A percentile compares a stretch with the other conserved stretches of the same genome.
These are phyloP conservation scores for Paratrypauchen microcephalus DNA, from an alignment of 2,797 vertebrate species.

Conservation along the genomic window DNA sequence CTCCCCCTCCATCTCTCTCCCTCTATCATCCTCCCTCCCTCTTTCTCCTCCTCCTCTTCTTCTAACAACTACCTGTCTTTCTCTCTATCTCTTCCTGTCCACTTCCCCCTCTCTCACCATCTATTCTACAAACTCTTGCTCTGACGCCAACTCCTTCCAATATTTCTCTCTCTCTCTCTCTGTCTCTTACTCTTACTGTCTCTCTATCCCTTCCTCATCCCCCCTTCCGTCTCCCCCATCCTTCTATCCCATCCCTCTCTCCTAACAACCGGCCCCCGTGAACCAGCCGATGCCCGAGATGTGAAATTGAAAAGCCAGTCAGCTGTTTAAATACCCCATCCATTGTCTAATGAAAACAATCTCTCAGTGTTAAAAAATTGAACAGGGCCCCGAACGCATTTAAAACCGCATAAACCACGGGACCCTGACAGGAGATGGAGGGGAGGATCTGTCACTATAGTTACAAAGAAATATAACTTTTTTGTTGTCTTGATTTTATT, in stretches of 20 bases:
- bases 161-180: constrained; percentile 8
- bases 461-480: constrained; percentile 10
- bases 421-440: constrained; percentile 53
- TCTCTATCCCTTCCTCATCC: background rate
- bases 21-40: background rate
- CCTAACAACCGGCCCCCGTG: constrained; percentile 24
- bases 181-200: background rate
- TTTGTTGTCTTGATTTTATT: background rate
- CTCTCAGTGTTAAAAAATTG: constrained; percentile 71
- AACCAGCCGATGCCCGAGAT: constrained; percentile 55
- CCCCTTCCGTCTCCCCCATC: too few species aligned
- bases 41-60: background rate
- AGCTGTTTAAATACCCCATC: constrained; percentile 77
- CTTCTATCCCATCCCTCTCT: background rate
- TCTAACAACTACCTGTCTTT: too few species aligned
- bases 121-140: background rate
- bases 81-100: too few species aligned
- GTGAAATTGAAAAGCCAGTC: constrained; percentile 77
- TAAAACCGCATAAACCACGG: constrained; percentile 71
- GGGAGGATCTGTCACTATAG: constrained; percentile 6
- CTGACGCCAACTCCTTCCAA: background rate
- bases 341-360: constrained; percentile 80
- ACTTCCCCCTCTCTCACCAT: background rate
- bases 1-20: background rate
- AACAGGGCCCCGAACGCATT: constrained; percentile 64